Evolutionary conservation across 64 coral and sea anemone species (phyloP).

Genomic region (Catalaphyllia jardinei): DNA sequence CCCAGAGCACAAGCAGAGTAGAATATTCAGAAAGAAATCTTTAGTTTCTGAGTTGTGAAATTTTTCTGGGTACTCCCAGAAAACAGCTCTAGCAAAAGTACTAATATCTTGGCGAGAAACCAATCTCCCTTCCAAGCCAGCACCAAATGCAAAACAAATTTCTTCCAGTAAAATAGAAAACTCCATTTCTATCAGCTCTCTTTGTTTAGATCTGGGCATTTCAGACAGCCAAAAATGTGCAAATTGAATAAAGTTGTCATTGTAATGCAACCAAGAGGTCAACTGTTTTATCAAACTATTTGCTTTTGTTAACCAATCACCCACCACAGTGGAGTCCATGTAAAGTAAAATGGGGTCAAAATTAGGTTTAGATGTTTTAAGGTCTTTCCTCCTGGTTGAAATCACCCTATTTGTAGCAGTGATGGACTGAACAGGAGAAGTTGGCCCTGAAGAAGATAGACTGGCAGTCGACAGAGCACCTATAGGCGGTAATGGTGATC

Average conservation of each 20-base stretch:
- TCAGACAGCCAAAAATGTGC: slow-evolving; percentile 90
- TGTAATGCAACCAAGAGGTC: slow-evolving; percentile 70
- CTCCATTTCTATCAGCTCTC: slow-evolving; percentile 74
- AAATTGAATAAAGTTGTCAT: slow-evolving; percentile 83
- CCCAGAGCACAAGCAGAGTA: slow-evolving; percentile 83
- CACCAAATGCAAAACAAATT: slow-evolving; percentile 79
- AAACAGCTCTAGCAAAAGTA: slow-evolving; percentile 54
- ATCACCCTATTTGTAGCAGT: background rate
- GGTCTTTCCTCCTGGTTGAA: background rate
- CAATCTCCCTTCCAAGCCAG: slow-evolving; percentile 53
- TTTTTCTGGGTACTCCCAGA: slow-evolving; percentile 88
- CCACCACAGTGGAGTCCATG: slow-evolving; percentile 74
- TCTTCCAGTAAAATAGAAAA: slow-evolving; percentile 78
- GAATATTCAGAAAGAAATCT: slow-evolving; percentile 69
- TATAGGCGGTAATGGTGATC: slow-evolving; percentile 69
- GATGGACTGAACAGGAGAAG: background rate
- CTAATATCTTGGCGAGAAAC: slow-evolving; percentile 54
- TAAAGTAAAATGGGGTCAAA: slow-evolving; percentile 68
- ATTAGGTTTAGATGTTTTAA: slow-evolving; percentile 55
- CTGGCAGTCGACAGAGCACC: slow-evolving; percentile 47
- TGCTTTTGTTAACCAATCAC: slow-evolving; percentile 70
- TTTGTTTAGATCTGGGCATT: slow-evolving; percentile 64
- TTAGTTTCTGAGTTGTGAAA: slow-evolving; percentile 59
- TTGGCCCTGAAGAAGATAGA: slow-evolving; percentile 52
- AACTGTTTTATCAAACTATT: slow-evolving; percentile 59